Evolutionary conservation across 2,113 vertebrate genomes (phyloP), one percentile per base, ranked within the genome.

Genomic region (Seriola quinqueradiata): DNA sequence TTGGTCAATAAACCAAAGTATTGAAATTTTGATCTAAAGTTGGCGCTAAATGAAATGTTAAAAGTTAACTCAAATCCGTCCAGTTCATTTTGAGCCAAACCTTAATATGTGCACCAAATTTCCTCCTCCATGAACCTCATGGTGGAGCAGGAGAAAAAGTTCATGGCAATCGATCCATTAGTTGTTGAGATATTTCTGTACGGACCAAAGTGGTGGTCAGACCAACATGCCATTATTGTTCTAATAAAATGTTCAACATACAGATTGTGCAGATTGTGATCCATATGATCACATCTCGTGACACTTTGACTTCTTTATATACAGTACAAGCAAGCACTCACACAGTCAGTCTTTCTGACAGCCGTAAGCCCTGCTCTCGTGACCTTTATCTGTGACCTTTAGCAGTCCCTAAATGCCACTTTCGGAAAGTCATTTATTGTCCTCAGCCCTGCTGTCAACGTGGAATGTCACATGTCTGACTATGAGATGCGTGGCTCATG

Each of bases 341-440:
- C n/a, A 21, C 54, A 65, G 77, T 68, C 75, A 23, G 9, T 67
- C 77, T 70, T 68, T 79, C 50, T 55, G 82, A 83, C 81, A 74
- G 69, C 68, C 76, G 74, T 58, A 70, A 80, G 75, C 60, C n/a
- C 60, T 70, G 75, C 82, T 85, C 74, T 52, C 34, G 16, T 57
- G 81, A 88, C 92, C 90, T 92, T 92, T 88, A 79, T 70, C 75
- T 48, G 58, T 75, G 78, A 91, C 86, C 90, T 91, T 87, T 89
- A 67, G 38, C 70, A 23, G 60, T 60, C 63, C 86, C 78, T 68
- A 86, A 92, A 94, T 89, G 91, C 89, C 87, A 88, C 79, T 86
- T 83, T 88, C 82, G 58, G 70, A 87, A 69, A 88, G 82, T 86
- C 82, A 79, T 92, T 90, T 70, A 87, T 94, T 67, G 87, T 92